Conservation (phyloP, 2,113 vertebrate genomes). For the Clupea harengus region DNA sequence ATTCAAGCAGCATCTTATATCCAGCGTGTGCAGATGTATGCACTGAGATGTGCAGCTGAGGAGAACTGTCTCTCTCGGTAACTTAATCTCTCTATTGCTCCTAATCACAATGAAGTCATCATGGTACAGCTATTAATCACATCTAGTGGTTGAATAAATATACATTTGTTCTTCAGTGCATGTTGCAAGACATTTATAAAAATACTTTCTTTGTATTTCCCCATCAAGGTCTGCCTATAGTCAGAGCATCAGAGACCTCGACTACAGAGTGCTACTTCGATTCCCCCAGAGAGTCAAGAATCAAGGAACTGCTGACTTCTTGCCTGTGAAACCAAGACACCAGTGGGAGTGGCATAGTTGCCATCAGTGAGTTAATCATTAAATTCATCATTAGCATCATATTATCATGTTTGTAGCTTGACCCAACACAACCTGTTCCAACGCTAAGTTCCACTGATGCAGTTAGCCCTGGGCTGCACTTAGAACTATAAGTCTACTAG, state of each 20-base stretch:
- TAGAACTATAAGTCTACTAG: neutral
- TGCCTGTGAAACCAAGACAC: conserved; percentile 74
- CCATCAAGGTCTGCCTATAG: conserved; percentile 70
- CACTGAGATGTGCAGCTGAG: conserved; percentile 76
- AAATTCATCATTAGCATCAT: neutral
- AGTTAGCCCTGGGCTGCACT: neutral
- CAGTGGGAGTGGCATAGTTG: conserved; percentile 83
- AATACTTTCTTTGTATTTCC: neutral
- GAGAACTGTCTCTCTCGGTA: conserved; percentile 80
- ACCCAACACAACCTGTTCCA: neutral
- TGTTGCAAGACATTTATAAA: no score
- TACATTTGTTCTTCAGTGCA: no score
- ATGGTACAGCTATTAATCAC: neutral
- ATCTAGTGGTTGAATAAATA: neutral
- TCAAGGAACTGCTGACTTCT: conserved; percentile 77
- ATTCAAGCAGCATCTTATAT: conserved; percentile 78
- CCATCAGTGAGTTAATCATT: conserved; percentile 69
- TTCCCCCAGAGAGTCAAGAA: conserved; percentile 82
- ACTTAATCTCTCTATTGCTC: neutral
- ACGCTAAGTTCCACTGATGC: neutral
- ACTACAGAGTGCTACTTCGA: conserved; percentile 74
- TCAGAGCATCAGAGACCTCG: conserved; percentile 64
- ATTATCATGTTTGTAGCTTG: neutral
- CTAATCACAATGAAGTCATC: no score
- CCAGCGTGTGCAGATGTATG: conserved; percentile 75